phyloP scores from a whole-genome alignment of 1,140 invertebrate species.

The Zelostemma sp. region DNA sequence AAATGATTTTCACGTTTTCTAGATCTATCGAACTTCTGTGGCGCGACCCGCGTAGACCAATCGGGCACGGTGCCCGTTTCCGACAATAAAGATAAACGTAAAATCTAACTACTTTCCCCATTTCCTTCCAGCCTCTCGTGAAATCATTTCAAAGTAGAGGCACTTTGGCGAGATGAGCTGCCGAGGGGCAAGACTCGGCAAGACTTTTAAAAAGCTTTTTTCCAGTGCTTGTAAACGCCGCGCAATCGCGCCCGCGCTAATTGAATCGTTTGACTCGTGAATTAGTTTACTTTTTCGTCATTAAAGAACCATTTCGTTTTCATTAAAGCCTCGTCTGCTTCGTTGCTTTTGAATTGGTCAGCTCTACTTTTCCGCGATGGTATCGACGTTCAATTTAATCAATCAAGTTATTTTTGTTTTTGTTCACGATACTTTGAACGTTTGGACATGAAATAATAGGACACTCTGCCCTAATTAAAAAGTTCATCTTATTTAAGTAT shows the following conservation, averaged over 20 bases:
- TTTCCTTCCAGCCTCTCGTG: conserved; percentile 34
- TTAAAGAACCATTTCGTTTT: conserved; percentile 1
- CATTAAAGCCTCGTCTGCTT: background rate
- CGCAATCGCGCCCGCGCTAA: conserved; percentile 18
- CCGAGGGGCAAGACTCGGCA: conserved; percentile 44
- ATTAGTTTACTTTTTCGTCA: conserved; percentile 32
- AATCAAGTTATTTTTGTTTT: background rate
- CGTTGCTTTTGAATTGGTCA: too few species aligned
- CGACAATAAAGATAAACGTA: conserved; percentile 60
- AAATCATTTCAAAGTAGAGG: conserved; percentile 49
- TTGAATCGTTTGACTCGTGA: conserved; percentile 41
- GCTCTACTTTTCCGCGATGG: background rate
- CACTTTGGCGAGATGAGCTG: conserved; percentile 53
- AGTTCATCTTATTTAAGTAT: too few species aligned
- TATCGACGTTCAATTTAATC: background rate
- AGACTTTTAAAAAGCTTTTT: conserved; percentile 50
- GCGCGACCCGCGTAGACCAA: conserved; percentile 31
- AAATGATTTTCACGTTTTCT: conserved; percentile 42
- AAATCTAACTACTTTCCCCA: conserved; percentile 59
- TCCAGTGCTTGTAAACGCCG: conserved; percentile 37
- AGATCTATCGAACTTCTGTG: conserved; percentile 29
- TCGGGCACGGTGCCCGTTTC: conserved; percentile 38
- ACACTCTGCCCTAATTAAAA: too few species aligned
- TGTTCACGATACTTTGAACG: too few species aligned
- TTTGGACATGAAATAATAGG: too few species aligned